Conservation (phyloP, 1,140 invertebrate genomes). For the Eriocheir sinensis region DNA sequence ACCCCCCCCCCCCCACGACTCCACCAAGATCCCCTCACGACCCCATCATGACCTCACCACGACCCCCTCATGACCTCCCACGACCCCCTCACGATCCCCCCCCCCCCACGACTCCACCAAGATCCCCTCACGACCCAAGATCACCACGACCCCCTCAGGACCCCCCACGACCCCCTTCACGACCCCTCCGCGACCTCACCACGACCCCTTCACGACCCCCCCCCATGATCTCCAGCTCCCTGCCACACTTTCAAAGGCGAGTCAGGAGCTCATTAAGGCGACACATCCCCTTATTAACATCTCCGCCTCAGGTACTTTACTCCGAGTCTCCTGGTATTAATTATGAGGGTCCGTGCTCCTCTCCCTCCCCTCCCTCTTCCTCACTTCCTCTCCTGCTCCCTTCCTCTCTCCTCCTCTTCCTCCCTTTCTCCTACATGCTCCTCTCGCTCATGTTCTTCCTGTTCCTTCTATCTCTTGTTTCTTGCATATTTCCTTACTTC, state of each 20-base stretch:
- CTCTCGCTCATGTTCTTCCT: neutral
- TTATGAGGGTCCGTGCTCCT: neutral
- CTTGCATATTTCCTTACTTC: too few species aligned
- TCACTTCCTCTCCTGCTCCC: constrained; percentile 28
- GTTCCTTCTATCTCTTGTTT: too few species aligned
- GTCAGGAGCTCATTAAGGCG: neutral
- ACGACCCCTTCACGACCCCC: neutral
- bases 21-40: too few species aligned
- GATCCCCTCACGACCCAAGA: too few species aligned
- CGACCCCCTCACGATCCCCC: neutral
- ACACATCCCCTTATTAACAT: neutral
- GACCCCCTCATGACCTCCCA: neutral
- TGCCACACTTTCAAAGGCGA: neutral
- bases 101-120: neutral
- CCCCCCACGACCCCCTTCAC: too few species aligned
- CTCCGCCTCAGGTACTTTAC: neutral
- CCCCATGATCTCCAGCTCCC: too few species aligned
- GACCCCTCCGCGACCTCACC: too few species aligned
- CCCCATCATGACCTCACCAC: too few species aligned
- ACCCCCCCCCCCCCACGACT: too few species aligned
- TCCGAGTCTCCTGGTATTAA: neutral
- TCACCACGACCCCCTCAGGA: too few species aligned
- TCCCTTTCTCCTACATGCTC: constrained; percentile 14
- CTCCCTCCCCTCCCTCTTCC: neutral
- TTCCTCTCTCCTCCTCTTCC: constrained; percentile 29